Evolutionary conservation across 1,140 invertebrate genomes (phyloP), one percentile per base, ranked within the genome.

Genomic region (Heliconius himera): DNA sequence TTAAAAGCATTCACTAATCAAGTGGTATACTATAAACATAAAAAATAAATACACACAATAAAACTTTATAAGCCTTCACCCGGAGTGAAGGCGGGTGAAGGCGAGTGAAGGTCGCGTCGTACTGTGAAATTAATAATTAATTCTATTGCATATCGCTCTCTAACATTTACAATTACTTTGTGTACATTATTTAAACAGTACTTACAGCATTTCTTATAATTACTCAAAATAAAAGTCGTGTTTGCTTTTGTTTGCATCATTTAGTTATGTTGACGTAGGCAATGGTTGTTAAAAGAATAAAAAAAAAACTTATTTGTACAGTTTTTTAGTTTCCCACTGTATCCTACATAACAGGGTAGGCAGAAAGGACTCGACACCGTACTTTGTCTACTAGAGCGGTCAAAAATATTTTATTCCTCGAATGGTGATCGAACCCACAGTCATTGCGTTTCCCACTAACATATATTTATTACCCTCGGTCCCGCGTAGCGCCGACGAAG

Each of bases 51-150:
- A 66, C 56, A 29, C 22, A 66, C 20, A 66, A 29, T 66, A 66
- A 29, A 66, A 66, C 3, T 29, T 66, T 29, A 18, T 66, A 66
- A 66, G 26, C 60, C 60, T 29, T 29, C 60, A 66, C 22, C 60
- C 4, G 22, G 11, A 66, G 60, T 66, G 60, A 29, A 66, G 41
- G 41, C 3, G 11, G 41, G 33, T 36, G 33, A 36, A 36, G 33
- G 33, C 33, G 33, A 36, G 33, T 36, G 33, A 36, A 36, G 22
- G 56, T 66, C 56, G 56, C 56, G n/a, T n/a, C 60, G 60, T 29
- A 66, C 60, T 66, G 60, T 66, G 60, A 66, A 66, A 29, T 66
- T 66, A 66, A 66, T 66, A 66, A 66, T 66, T 66, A 66, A 66
- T 22, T 13, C 3, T 66, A 66, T 29, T 22, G 60, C 60, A 26